A percentile compares a stretch with the other conserved stretches of the same genome.
Evolutionary conservation across 2,797 vertebrate species (phyloP).

Genomic region (Hydrophis major): DNA sequence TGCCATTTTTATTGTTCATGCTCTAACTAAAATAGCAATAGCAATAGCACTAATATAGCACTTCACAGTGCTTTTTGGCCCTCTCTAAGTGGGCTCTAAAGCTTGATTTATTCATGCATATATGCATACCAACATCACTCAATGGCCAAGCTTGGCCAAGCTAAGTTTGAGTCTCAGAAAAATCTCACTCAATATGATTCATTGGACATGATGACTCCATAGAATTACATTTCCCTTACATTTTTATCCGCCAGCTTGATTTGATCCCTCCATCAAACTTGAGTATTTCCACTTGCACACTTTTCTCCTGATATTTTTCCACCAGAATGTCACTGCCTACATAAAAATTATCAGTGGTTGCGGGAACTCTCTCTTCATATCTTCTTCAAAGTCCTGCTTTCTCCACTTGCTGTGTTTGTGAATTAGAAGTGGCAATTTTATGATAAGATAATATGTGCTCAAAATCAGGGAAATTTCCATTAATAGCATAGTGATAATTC

Average conservation of each 20-base stretch:
- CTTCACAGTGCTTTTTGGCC: too few relatives aligned
- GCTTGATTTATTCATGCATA: background rate
- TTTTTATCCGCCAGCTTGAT: background rate
- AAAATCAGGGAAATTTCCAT: background rate
- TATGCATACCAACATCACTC: background rate
- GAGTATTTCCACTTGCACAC: background rate
- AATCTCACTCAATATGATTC: background rate
- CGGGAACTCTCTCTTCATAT: background rate
- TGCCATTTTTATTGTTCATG: background rate
- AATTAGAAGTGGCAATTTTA: background rate
- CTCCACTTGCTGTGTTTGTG: background rate
- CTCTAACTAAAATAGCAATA: background rate
- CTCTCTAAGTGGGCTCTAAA: background rate
- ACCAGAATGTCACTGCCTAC: background rate
- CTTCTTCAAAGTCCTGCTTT: background rate
- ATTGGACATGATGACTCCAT: background rate
- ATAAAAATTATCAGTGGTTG: background rate
- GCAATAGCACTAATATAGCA: too few relatives aligned
- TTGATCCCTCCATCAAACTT: background rate
- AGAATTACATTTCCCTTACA: background rate
- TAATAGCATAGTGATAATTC: background rate
- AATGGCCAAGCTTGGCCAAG: background rate
- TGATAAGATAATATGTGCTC: background rate
- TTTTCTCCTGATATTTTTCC: background rate
- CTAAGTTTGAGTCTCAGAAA: background rate